Percentiles rank a stretch among this genome's conserved stretches.
These are phyloP conservation scores for Spilosoma lubricipeda DNA, from an alignment of 2,888 invertebrate genomes.

Conservation along the genomic window DNA sequence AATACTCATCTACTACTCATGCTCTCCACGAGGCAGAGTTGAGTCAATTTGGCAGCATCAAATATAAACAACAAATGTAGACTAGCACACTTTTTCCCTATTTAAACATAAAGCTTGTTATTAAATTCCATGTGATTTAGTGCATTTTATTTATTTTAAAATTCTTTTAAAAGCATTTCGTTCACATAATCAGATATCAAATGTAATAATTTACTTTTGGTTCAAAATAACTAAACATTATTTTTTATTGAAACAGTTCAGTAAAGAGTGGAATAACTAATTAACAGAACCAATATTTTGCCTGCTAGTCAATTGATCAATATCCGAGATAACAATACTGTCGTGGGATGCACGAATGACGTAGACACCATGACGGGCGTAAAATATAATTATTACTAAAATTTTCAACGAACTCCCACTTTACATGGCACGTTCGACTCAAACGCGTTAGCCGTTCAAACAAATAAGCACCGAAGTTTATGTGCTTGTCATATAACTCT, in stretches of 20 bases:
- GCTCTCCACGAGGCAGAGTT: too few species aligned
- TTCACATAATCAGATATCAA: too few species aligned
- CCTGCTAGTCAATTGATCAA: background rate
- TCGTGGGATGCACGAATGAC: background rate
- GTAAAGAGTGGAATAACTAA: background rate
- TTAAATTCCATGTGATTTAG: too few species aligned
- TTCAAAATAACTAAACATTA: background rate
- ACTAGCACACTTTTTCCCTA: too few species aligned
- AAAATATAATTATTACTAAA: background rate
- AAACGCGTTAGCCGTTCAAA: background rate
- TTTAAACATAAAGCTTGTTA: too few species aligned
- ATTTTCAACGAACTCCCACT: background rate
- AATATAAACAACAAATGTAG: too few species aligned
- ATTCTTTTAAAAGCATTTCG: too few species aligned
- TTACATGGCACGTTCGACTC: constrained; percentile 1
- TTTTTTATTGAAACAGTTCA: background rate
- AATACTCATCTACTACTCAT: too few species aligned
- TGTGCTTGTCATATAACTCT: constrained; percentile 7
- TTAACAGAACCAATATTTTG: background rate
- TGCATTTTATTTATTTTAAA: too few species aligned
- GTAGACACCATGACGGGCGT: background rate
- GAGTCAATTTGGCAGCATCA: too few species aligned
- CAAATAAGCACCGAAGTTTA: background rate
- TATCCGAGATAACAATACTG: background rate
- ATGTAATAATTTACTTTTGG: too few species aligned